Percentiles rank a stretch among this genome's conserved stretches.
Conservation (phyloP, 2,113 vertebrate genomes). For the Tragelaphus scriptus region DNA sequence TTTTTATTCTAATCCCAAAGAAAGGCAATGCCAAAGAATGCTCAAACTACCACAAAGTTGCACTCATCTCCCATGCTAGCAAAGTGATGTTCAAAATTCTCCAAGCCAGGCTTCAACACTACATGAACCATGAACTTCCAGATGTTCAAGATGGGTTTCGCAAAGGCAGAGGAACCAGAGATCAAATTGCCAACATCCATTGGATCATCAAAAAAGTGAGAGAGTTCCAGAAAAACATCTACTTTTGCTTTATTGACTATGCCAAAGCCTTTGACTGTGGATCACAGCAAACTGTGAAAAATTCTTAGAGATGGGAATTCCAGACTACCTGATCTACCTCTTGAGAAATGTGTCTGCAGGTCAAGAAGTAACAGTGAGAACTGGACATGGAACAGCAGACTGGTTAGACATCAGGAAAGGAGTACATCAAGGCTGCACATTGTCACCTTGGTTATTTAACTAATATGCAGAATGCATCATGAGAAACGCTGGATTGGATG, state of each 20-base stretch:
- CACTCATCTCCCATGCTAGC: background rate
- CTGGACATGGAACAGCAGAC: background rate
- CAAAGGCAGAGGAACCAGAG: background rate
- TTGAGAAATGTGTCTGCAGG: background rate
- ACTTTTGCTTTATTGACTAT: background rate
- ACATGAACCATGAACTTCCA: fast-evolving
- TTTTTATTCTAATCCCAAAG: background rate
- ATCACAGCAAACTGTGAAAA: background rate
- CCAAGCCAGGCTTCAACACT: background rate
- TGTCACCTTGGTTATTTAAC: background rate
- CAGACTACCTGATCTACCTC: background rate
- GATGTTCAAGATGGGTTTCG: background rate
- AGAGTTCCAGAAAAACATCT: background rate
- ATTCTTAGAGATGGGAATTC: background rate
- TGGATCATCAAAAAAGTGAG: background rate
- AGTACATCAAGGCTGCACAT: background rate
- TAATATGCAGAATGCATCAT: background rate
- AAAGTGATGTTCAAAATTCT: background rate
- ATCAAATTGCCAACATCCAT: background rate
- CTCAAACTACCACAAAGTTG: background rate
- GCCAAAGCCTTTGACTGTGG: background rate
- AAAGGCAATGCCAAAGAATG: background rate
- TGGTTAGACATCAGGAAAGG: background rate
- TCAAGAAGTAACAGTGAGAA: background rate
- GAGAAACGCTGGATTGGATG: background rate